phyloP scores from a whole-genome alignment of 2,888 invertebrate species.

The Parnassius mnemosyne region DNA sequence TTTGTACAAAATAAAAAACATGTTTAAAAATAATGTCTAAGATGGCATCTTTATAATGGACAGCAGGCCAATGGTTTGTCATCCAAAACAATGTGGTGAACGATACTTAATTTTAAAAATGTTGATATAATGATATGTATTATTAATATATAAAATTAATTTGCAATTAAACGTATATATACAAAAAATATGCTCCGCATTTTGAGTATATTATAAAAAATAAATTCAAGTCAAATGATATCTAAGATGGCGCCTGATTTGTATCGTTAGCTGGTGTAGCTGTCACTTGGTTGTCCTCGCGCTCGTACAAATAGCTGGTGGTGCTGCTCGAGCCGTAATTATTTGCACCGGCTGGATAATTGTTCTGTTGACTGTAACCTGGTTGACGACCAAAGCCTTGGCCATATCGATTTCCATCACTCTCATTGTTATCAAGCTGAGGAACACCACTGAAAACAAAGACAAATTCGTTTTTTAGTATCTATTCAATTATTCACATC shows the following conservation, averaged over 20 bases:
- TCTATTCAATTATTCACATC: neutral
- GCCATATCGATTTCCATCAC: constrained; percentile 30
- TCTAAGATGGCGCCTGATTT: constrained; percentile 55
- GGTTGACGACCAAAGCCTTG: constrained; percentile 30
- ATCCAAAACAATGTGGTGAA: no score
- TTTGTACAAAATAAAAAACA: no score
- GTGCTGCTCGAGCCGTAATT: constrained; percentile 51
- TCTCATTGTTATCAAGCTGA: constrained; percentile 33
- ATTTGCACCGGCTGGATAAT: constrained; percentile 36
- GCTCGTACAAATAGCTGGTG: constrained; percentile 78
- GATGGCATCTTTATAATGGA: no score
- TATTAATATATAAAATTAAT: no score
- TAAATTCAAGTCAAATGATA: constrained; percentile 13
- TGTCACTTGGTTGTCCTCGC: constrained; percentile 69
- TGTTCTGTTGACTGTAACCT: constrained; percentile 34
- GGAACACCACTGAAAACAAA: constrained; percentile 33
- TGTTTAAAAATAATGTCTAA: no score
- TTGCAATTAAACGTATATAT: no score
- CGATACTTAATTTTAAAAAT: no score
- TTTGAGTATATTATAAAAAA: no score
- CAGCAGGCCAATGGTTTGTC: no score
- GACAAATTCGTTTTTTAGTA: neutral
- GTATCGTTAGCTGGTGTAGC: constrained; percentile 57
- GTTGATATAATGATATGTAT: no score
- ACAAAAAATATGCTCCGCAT: no score